These are phyloP conservation scores for Alosa alosa DNA, from an alignment of 2,113 vertebrate genomes.

Conservation along the genomic window DNA sequence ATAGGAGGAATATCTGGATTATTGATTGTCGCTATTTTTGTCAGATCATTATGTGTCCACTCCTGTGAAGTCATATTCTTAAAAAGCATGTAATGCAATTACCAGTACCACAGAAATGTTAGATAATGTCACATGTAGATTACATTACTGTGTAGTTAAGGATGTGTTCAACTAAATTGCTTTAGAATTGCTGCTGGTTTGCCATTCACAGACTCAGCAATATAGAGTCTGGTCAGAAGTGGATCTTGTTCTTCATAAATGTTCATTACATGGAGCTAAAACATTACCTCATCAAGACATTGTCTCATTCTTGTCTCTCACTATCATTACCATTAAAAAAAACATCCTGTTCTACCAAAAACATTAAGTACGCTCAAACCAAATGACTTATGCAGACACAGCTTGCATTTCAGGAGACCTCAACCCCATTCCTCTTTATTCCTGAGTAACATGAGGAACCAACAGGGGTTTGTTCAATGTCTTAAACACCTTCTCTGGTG, in stretches of 20 bases:
- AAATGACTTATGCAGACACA: conserved; percentile 26
- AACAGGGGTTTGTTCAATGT: conserved; percentile 26
- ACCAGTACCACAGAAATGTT: neutral
- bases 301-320: conserved; percentile 4
- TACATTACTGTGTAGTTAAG: neutral
- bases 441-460: neutral
- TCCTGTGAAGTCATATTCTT: too few relatives aligned
- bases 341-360: conserved; percentile 4
- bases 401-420: conserved; percentile 19
- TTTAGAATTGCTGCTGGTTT: neutral
- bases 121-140: neutral
- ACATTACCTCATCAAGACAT: conserved; percentile 11
- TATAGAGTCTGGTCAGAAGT: neutral
- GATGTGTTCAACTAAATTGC: neutral
- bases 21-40: too few relatives aligned
- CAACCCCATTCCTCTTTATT: conserved; percentile 19
- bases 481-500: conserved; percentile 26
- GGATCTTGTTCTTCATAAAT: neutral
- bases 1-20: too few relatives aligned
- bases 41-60: too few relatives aligned
- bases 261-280: neutral
- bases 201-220: neutral
- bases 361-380: neutral
- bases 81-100: neutral
- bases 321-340: conserved; percentile 3